Base-by-base conservation (phyloP, 2,797 vertebrate species). In the Urosaurus nigricauda region DNA sequence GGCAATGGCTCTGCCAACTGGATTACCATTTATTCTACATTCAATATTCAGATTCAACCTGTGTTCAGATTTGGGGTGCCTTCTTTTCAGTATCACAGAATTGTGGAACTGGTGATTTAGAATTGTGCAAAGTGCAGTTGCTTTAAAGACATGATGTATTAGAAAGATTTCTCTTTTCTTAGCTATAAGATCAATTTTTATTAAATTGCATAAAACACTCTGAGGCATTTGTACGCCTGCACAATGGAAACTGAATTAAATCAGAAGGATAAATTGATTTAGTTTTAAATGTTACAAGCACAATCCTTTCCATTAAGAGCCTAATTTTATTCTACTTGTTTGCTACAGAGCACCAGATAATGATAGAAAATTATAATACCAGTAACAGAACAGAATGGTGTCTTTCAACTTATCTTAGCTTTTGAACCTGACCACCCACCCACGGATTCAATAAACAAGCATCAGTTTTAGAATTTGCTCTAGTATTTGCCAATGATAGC, bases 141-240 rank as follows among this genome's bases (percentile, higher is more conserved):
- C 51, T 79, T 94, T 93, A 90, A 93, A 56, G 40, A 86, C 85
- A 74, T 79, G 87, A 88, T 81, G 87, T 58, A 47, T 91, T 91
- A 89, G 2, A 90, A 85, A 92, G 90, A 90, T 94, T 90, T 93
- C 56, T 47, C 89, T 93, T 93, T 95, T 84, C 87, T 92, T 89
- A 79, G 75, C 89, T 93, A 91, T 0, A 0, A 83, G 58, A 47
- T 93, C 88, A 91, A 84, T 93, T 94, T 91, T 93, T 94, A 92
- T 93, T 94, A 92, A 83, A 93, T 95, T 94, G 85, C 51, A 5
- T 83, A 26, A 91, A 90, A 37, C 63, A 84, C 86, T 91, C 88
- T 80, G 84, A 93, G 65, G 77, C 37, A 73, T 88, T 94, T 94
- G 14, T 93, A 78, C n/a, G 53, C 40, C 83, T 75, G 47, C 29